Evolutionary conservation across 2,888 invertebrate genomes (phyloP), one percentile per base, ranked within the genome.

Genomic region (Zaprionus lineosus): DNA sequence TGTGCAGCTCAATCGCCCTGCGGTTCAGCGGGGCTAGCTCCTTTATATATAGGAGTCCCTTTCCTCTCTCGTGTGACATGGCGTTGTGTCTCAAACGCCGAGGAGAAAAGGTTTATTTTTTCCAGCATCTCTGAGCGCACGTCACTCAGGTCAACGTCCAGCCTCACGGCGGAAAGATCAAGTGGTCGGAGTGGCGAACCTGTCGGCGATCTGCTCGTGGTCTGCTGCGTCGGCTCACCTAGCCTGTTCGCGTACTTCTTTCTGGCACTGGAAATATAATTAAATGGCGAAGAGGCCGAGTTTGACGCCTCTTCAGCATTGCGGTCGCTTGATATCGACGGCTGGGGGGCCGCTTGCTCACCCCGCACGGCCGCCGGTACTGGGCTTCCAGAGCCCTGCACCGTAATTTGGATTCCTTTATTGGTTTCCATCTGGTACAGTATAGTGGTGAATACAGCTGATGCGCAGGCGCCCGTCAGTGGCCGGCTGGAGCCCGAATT

Each of bases 261-360:
- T n/a, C n/a, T n/a, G n/a, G n/a, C n/a, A n/a, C n/a, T n/a, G n/a
- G n/a, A n/a, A n/a, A n/a, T n/a, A n/a, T n/a, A n/a, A 41, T 12
- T 44, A 16, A 8, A n/a, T 44, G 44, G 3, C 11, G 7, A 7
- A 2, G 19, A 2, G 21, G 44, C 44, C 44, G 31, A 44, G 31
- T 33, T 44, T 19, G 14, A 9, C 29, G 11, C 29, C 12, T 15
- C 11, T n/a, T 9, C 1, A 39, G 12, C 39, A 50, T 31, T 37
- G 40, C 39, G 31, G 39, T 39, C 50, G 15, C 14, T 39, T 29
- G 19, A 50, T 50, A 6, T 16, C 40, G 50, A 40, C 50, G 50
- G 14, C 39, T n/a, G 29, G 50, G 50, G 29, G 31, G 39, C 50
- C 21, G 50, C 39, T 19, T 39, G 18, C 39, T 33, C 39, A 50